Base-by-base conservation (phyloP, 2,113 vertebrate genomes). In the Delphinapterus leucas region DNA sequence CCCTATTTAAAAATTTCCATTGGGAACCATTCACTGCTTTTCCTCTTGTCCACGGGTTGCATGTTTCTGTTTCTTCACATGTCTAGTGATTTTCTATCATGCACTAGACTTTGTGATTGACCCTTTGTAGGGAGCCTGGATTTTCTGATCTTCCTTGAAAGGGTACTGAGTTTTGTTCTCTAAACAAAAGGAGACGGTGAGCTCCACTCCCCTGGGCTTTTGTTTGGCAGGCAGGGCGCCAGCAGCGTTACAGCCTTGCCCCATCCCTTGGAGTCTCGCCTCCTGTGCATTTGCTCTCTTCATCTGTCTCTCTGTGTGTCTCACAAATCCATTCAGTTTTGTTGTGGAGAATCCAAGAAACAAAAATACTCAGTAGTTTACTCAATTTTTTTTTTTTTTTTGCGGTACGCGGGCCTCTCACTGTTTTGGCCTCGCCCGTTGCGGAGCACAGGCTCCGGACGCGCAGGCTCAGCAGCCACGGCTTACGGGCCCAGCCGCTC, bases 171-270 rank as follows among this genome's bases (percentile, higher is more conserved):
- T n/a, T 93, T 93, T 67, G 6, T 58, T 79, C 12, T 81, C n/a
- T 5, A 31, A 23, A 26, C 26, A 12, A n/a, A 77, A 49, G 26
- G 63, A 63, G 63, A n/a, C 26, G 3, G 63, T 4, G 58, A 74
- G 11, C 15, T 0, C 13, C 7, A 4, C 4, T 11, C 55, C 7
- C 10, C 31, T 18, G 20, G 8, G 0, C 58, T 2, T 20, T 47
- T 18, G 47, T 10, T 11, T 28, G n/a, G 26, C 33, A 14, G 49
- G 15, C 26, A 4, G 44, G 13, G 2, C 15, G 6, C 36, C 67
- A 25, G 38, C 17, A 20, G 31, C 0, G 2, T n/a, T 1, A 0
- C 2, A 2, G 21, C 41, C 21, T 31, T 3, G 41, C 28, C 28
- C 6, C 2, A 8, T 20, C 79, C n/a, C 53, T 60, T 0, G 1